Evolutionary conservation across 1,140 invertebrate species (phyloP).

Genomic region (Microvelia longipes): DNA sequence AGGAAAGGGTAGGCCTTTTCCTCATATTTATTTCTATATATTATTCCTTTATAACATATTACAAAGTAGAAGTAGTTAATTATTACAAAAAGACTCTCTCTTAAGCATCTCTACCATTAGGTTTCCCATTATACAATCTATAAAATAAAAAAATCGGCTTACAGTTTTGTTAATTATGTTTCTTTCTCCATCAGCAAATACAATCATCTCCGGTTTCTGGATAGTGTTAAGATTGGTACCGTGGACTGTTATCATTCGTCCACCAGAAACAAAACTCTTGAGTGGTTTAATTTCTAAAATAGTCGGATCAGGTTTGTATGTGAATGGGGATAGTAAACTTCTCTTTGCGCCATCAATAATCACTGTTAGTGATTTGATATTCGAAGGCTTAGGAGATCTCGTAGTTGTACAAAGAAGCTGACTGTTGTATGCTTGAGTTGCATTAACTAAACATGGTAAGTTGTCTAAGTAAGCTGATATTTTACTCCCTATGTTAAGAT

Average conservation of each 20-base stretch:
- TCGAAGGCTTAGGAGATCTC: constrained; percentile 25
- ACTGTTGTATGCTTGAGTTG: constrained; percentile 73
- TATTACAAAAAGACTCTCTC: too few species aligned
- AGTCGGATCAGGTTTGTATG: constrained; percentile 82
- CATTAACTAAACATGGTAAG: constrained; percentile 71
- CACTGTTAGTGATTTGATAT: constrained; percentile 45
- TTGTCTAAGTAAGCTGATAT: constrained; percentile 78
- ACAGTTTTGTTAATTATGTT: constrained; percentile 59
- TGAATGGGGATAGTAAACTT: constrained; percentile 53
- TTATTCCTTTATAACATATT: too few species aligned
- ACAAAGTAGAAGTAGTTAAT: too few species aligned
- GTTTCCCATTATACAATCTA: too few species aligned
- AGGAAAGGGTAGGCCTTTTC: too few species aligned
- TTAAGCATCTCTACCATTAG: too few species aligned
- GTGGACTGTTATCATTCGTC: constrained; percentile 80
- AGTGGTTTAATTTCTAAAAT: constrained; percentile 83
- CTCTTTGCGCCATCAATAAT: constrained; percentile 71
- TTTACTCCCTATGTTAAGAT: constrained; percentile 84
- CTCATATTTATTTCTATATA: too few species aligned
- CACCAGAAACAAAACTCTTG: constrained; percentile 77
- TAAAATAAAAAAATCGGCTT: too few species aligned
- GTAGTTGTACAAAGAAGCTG: constrained; percentile 76
- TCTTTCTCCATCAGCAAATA: constrained; percentile 52
- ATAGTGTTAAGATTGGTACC: constrained; percentile 83
- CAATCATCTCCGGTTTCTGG: constrained; percentile 75